A percentile compares a stretch with the other conserved stretches of the same genome.
Conservation (phyloP, 2,797 vertebrate genomes). For the Peromyscus nudipes region DNA sequence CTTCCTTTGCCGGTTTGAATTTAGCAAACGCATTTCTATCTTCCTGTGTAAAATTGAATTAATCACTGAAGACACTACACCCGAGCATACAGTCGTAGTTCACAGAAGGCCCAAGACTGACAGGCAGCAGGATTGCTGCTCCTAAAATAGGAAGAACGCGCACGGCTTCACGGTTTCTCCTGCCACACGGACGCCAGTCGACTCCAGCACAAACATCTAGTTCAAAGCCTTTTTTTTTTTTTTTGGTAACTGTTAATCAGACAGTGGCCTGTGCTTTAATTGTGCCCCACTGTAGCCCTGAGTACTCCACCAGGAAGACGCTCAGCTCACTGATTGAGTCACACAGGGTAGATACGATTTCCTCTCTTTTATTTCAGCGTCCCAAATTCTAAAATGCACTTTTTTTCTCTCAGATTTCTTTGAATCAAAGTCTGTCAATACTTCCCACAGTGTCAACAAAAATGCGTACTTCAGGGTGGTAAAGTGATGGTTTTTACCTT, state of each 20-base stretch:
- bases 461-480: background rate
- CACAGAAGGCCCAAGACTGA: background rate
- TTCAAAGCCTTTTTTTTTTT: background rate
- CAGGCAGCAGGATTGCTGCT: background rate
- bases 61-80: background rate
- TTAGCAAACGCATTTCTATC: constrained; percentile 27
- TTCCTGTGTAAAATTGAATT: background rate
- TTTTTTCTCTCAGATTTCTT: background rate
- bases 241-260: background rate
- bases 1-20: background rate
- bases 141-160: background rate
- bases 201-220: background rate
- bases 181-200: background rate
- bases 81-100: background rate
- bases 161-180: background rate
- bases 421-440: constrained; percentile 9
- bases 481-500: background rate
- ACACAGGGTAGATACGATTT: background rate
- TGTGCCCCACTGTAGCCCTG: background rate
- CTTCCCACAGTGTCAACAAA: background rate
- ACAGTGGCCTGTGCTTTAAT: background rate
- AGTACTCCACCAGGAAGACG: background rate
- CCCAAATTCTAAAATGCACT: background rate
- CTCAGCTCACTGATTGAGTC: constrained; percentile 8
- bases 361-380: background rate